Conservation (phyloP, 2,797 vertebrate species). For the Pristis pectinata region DNA sequence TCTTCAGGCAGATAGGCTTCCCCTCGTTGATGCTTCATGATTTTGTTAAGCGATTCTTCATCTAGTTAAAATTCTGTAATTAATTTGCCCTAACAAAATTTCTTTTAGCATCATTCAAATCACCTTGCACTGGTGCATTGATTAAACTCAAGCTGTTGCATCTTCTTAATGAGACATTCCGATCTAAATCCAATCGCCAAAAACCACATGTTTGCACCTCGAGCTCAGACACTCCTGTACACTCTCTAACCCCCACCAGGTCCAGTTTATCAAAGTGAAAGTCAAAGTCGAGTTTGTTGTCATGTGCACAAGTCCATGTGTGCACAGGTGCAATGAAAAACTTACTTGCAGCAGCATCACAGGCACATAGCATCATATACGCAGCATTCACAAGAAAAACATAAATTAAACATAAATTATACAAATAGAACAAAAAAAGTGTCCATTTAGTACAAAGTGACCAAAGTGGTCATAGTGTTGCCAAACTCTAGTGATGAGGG, state of each 20-base stretch:
- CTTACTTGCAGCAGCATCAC: no score
- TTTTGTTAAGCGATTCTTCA: not conserved
- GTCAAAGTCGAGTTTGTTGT: no score
- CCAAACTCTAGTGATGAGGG: no score
- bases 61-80: not conserved
- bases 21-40: not conserved
- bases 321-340: no score
- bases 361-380: no score
- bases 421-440: no score
- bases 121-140: not conserved
- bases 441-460: no score
- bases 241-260: not conserved
- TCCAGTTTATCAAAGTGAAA: no score
- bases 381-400: no score
- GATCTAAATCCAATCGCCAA: not conserved
- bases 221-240: not conserved
- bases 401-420: no score
- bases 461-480: no score
- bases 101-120: not conserved
- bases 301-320: no score
- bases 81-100: not conserved
- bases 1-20: not conserved
- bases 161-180: not conserved
- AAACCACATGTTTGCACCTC: not conserved
- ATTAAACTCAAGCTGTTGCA: conserved; percentile 18